These are phyloP conservation scores for Ligdia adustata DNA, from an alignment of 2,888 invertebrate species.

Conservation along the genomic window DNA sequence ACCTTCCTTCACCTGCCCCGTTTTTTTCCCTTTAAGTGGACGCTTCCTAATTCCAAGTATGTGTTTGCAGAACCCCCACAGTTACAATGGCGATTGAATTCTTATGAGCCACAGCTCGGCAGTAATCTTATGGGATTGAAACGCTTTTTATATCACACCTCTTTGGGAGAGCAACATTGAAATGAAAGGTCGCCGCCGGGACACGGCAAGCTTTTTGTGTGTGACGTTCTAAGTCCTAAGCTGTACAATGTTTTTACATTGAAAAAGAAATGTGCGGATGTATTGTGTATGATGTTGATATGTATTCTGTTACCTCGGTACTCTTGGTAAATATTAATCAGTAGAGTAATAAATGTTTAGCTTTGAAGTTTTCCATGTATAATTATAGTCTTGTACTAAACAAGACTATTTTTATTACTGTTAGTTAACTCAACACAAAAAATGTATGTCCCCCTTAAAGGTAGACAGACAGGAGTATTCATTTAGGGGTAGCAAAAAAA, in stretches of 20 bases:
- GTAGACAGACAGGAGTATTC: too few species aligned
- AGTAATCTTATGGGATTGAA: slow-evolving; percentile 18
- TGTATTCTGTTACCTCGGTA: too few species aligned
- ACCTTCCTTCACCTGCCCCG: neutral
- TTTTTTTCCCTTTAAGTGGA: slow-evolving; percentile 3
- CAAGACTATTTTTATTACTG: too few species aligned
- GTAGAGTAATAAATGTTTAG: too few species aligned
- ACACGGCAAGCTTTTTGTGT: slow-evolving; percentile 2
- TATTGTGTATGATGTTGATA: too few species aligned
- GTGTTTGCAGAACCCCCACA: slow-evolving; percentile 17
- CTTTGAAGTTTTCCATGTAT: too few species aligned
- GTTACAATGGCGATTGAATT: slow-evolving; percentile 28
- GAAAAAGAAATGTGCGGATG: too few species aligned
- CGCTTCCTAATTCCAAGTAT: slow-evolving; percentile 15
- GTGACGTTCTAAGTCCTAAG: neutral
- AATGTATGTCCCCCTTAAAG: too few species aligned
- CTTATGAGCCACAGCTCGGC: slow-evolving; percentile 22
- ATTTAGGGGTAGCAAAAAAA: too few species aligned
- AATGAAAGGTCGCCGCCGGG: slow-evolving; percentile 1
- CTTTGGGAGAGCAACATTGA: slow-evolving; percentile 14
- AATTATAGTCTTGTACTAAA: too few species aligned
- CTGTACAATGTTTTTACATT: neutral
- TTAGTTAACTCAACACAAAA: too few species aligned
- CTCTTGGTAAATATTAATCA: too few species aligned
- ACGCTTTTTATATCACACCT: slow-evolving; percentile 14